Base-by-base conservation (phyloP, 2,797 vertebrate genomes). In the Oryzias dopingdopingensis region DNA sequence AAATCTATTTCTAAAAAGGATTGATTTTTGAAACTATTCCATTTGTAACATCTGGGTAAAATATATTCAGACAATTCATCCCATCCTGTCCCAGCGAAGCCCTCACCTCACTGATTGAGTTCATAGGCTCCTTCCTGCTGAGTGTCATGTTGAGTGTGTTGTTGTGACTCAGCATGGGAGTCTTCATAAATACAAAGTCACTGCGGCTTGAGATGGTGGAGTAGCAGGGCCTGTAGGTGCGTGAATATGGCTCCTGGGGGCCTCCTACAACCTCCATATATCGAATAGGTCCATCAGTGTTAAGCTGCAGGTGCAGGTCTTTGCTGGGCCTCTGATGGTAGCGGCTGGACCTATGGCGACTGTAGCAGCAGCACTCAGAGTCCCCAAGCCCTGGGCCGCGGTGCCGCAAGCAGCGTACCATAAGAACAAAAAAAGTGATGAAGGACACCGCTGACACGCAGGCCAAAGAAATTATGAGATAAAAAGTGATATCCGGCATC, bases 211-310 rank as follows among this genome's bases (percentile, higher is more conserved):
- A 98, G 70, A 94, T 76, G 6, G 94, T 95, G 42, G 97, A 95
- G 83, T 94, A 96, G 85, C 95, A 96, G 42, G 95, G 95, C 82
- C 94, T 89, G 77, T 97, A 95, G 77, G 93, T 93, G 54, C 94
- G 95, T 55, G 92, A 94, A 70, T 94, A 92, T 0, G 93, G 84
- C n/a, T 96, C 94, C 47, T 94, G 89, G 70, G 93, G 84, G 24
- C 92, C 92, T 65, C 97, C 92, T 5, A 96, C 96, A 65, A 98
- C 96, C 86, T 99, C 97, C 96, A 98, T 95, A 70, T 98, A 98
- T 69, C 95, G 94, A 55, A 98, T 94, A 2, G 97, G 97, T 76
- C 96, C 96, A 6, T 99, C 96, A 0, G 95, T 93, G 81, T 94
- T 98, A 56, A 98, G 91, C 76, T 98, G 91, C 53, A 94, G 84